Evolutionary conservation across 2,797 vertebrate species (phyloP).

Genomic region (Glyptemys insculpta): DNA sequence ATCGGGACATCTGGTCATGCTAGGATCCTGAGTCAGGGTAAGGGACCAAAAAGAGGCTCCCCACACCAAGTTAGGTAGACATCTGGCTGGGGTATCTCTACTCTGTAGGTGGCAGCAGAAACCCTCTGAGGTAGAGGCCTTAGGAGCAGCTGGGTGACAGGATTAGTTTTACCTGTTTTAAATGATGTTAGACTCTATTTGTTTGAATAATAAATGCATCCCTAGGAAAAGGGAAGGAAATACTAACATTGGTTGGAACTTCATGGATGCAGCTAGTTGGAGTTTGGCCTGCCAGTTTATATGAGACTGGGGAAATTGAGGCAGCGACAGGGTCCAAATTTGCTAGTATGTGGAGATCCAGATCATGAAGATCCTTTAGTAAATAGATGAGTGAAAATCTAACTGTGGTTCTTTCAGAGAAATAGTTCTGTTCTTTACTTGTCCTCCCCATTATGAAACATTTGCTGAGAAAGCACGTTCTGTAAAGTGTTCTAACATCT

Average conservation of each 20-base stretch:
- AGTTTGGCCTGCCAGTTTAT: not conserved
- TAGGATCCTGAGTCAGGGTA: not conserved
- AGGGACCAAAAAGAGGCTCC: not conserved
- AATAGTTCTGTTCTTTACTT: not conserved
- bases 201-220: not conserved
- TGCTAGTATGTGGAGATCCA: not conserved
- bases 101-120: not conserved
- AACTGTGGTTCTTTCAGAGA: not conserved
- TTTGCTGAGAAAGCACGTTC: not conserved
- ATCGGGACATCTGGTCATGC: too few species aligned
- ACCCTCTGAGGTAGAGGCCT: not conserved
- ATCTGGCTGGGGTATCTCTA: not conserved
- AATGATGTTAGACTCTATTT: not conserved
- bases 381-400: not conserved
- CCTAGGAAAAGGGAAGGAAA: not conserved
- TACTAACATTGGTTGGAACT: not conserved
- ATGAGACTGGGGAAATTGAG: not conserved
- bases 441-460: not conserved
- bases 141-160: not conserved
- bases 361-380: not conserved
- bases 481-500: not conserved
- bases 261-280: not conserved
- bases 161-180: not conserved
- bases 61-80: not conserved
- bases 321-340: rapidly evolving